Evolutionary conservation across 2,797 vertebrate genomes (phyloP), one percentile per base, ranked within the genome.

Genomic region (Hypotaenidia philippensis): DNA sequence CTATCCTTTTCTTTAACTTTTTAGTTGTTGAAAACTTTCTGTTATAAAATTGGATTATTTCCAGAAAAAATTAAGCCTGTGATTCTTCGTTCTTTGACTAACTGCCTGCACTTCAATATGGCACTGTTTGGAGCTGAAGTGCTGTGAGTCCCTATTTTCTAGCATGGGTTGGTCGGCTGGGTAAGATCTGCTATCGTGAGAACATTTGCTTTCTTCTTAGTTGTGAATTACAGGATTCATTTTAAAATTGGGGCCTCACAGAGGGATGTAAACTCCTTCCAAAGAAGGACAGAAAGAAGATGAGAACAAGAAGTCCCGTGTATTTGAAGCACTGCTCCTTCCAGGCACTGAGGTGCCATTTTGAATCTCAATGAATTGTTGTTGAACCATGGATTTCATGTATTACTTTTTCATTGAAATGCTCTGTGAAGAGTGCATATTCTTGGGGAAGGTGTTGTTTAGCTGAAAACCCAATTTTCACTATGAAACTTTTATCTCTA

Each of bases 401-500:
- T 40, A 44, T 78, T 85, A 20, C 9, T 79, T 92, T 70, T 53
- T 68, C 27, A 8, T 11, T 74, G 13, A 89, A 76, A 70, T 68
- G 25, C 22, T 79, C 55, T 63, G 31, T 77, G 70, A 78, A 64
- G 53, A 87, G 19, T 70, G n/a, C 52, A 55, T 91, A 21, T 34
- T 90, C n/a, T 60, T 90, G 40, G 36, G 50, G 77, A 87, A 49
- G 21, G 26, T 57, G 74, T 11, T 90, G 36, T 76, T 93, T 74
- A 84, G 66, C 23, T 74, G 60, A 90, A 95, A 94, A 66, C 20
- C 9, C 56, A 38, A 10, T 89, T 87, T 84, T 69, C 7, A 19
- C 22, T 70, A 9, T 0, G 2, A 86, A 93, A 77, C 36, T 78
- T 94, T 74, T 79, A 81, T 83, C 18, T 78, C 22, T 87, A 36